Base-by-base conservation (phyloP, 1,140 invertebrate species). In the Drosophila virilis region DNA sequence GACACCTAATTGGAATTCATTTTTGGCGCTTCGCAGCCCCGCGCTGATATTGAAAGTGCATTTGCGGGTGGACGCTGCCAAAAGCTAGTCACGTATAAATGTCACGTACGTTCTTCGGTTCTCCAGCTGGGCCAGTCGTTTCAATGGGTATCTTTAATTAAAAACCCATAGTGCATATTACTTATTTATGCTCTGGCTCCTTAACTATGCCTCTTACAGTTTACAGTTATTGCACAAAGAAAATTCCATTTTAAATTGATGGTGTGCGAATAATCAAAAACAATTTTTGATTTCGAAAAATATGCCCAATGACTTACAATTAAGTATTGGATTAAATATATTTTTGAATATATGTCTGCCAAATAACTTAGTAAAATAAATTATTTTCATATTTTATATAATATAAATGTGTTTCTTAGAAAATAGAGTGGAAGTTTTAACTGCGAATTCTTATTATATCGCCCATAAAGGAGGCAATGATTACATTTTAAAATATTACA, bases 1-100 rank as follows among this genome's bases (percentile, higher is more conserved):
- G 76, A 79, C 73, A 86, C 83, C 83, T 86, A 86, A 86, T 86
- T 86, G 77, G 62, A 88, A 86, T 88, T 86, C 83, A 60, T 60
- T 83, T 86, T 88, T 79, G 84, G 76, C 82, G 54, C 76, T 66
- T 50, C 67, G 52, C 17, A 22, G 15, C 15, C 65, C 51, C 67
- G 51, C 70, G 17, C 28, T n/a, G 58, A 13, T 70, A 70, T 54
- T 52, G 59, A 62, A 70, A 62, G 33, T 67, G 64, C 57, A 69
- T 62, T 64, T 46, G 57, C 33, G 22, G 40, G 33, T 46, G 13
- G 57, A n/a, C 15, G 22, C n/a, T 37, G 42, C 45, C 66, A n/a
- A 33, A 28, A 72, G 37, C 33, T 37, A 33, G 58, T 60, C 48
- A 42, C 71, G 71, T 76, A 67, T 38, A 13, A 37, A 9, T 6